A percentile compares a stretch with the other conserved stretches of the same genome.
Conservation (phyloP, 2,113 vertebrate genomes). For the Etheostoma cragini region DNA sequence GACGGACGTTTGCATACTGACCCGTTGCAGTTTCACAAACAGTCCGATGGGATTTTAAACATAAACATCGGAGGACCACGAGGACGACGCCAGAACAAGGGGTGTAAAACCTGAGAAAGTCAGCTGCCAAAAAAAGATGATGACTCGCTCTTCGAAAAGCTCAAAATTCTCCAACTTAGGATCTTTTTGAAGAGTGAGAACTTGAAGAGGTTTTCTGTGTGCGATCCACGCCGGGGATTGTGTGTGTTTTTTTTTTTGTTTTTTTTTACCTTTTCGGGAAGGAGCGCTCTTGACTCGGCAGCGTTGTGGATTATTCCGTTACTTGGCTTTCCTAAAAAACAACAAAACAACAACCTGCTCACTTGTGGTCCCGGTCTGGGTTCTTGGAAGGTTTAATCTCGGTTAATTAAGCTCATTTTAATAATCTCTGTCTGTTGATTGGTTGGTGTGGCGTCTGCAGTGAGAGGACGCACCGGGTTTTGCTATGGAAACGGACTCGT, state of each 20-base stretch:
- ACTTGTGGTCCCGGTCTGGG: background rate
- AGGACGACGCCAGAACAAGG: too few relatives aligned
- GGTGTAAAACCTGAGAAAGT: background rate
- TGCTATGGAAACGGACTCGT: background rate
- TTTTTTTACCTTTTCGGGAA: background rate
- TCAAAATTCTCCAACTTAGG: background rate
- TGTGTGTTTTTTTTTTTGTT: too few relatives aligned
- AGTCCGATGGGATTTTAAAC: too few relatives aligned
- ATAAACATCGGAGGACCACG: too few relatives aligned
- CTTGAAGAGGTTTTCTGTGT: background rate
- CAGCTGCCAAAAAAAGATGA: slow-evolving; percentile 8
- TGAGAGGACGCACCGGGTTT: slow-evolving; percentile 16
- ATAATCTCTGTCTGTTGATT: background rate
- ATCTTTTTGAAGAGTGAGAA: background rate
- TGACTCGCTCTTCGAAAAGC: background rate
- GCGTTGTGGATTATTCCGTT: slow-evolving; percentile 8
- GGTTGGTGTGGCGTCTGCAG: background rate
- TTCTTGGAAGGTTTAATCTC: background rate
- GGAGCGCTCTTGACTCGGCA: background rate
- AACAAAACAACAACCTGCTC: background rate
- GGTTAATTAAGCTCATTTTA: background rate
- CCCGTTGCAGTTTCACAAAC: too few relatives aligned
- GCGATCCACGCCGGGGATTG: background rate
- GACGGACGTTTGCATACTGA: too few relatives aligned
- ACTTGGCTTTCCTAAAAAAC: slow-evolving; percentile 6